Base-by-base conservation (phyloP, 2,888 invertebrate species). In the Sarcophaga subvicina region DNA sequence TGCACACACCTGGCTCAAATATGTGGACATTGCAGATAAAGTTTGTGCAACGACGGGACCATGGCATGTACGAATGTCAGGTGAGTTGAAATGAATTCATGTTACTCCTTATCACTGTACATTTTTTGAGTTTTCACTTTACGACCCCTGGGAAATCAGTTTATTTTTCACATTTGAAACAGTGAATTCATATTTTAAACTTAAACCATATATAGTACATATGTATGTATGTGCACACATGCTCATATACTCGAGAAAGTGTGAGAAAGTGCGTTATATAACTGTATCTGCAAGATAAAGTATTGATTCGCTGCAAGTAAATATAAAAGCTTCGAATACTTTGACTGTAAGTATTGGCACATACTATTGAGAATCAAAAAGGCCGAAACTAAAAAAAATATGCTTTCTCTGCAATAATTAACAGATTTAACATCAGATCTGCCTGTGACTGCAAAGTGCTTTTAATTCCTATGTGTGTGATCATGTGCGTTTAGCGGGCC, bases 11-110 rank as follows among this genome's bases (percentile, higher is more conserved):
- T 92, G 97, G 97, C 78, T 96, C 97, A 54, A 98, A 98, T 93
- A 98, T 98, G 94, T 98, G 98, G 98, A 98, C 97, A 76, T 94
- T 98, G 90, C 98, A 98, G 94, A 98, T 98, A 94, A 98, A 98
- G 94, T 98, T 97, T 94, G 98, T 98, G 89, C 98, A 98, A 94
- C 97, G 97, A 92, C 95, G 98, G 91, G 98, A 98, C 94, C 98
- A 98, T 92, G 98, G 98, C 90, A 97, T 97, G 88, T 98, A 98
- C 94, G 98, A 98, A 93, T 98, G 98, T 94, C 98, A 98, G 96
- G 98, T 98, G 94, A 93, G 92, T 91, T 80, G 37, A 83, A 63
- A 59, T 63, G 37, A 47, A 22, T 81, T 69, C n/a, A 77, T 17
- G 10, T 63, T 73, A 47, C 67, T 67, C 37, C 63, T 69, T 70